Base-by-base conservation (phyloP, 2,888 invertebrate genomes). In the Aspidiotus rigidus region DNA sequence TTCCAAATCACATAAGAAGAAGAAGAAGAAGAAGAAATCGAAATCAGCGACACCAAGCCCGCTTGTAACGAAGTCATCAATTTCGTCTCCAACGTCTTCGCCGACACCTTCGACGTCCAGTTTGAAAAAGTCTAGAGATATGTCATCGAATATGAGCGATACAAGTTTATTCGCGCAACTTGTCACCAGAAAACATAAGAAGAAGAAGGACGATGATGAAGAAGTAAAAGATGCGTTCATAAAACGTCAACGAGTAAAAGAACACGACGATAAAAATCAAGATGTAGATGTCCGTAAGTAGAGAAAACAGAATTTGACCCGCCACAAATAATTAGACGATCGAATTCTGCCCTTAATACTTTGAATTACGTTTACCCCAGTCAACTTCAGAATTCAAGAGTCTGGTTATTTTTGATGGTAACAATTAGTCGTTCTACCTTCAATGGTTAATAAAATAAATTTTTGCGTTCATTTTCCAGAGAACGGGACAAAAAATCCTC, bases 161-260 rank as follows among this genome's bases (percentile, higher is more conserved):
- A 69, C 69, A n/a, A 69, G 69, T 44, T 49, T 69, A 11, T 69
- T 69, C 28, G 69, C 62, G 40, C 39, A 63, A 44, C 62, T 69
- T 9, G 69, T 69, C 40, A 53, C 54, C 16, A 42, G 55, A 11
- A 61, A 61, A 41, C 44, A 61, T 55, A 39, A 28, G 40, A 62
- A 69, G n/a, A 57, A 56, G 1, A 69, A 62, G 13, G 62, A 69
- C 28, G 69, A 62, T 56, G 55, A 55, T 7, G 57, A 62, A 2
- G 69, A 62, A 7, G 28, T 57, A 10, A 69, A 69, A 15, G 69
- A 49, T 15, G n/a, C 49, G 3, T 13, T 41, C n/a, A 60, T n/a
- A n/a, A n/a, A 69, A 61, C 5, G 3, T 15, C 15, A 55, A 16
- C 15, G 8, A 55, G 17, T 1, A 8, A 28, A 56, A 10, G 57